Base-by-base conservation (phyloP, 2,888 invertebrate species). In the Dendrolimus pini region DNA sequence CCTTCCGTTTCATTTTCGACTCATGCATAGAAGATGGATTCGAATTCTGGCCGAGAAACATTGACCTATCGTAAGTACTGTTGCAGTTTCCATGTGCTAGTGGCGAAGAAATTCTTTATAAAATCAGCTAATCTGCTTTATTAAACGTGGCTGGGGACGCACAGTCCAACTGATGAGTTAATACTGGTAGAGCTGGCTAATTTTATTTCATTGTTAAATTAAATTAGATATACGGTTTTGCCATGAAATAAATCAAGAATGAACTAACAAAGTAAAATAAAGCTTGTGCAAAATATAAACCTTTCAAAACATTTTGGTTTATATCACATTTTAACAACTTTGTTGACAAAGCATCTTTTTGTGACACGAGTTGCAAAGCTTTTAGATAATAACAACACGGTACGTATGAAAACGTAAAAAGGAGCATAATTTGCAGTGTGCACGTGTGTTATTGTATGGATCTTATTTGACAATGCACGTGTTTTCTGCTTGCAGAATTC, bases 41-140 rank as follows among this genome's bases (percentile, higher is more conserved):
- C 30, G 9, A 9, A 13, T 54, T 14, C 13, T n/a, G 14, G n/a
- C 54, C 18, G 30, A 30, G 6, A 6, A 30, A 30, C 30, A 30
- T 30, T 30, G 30, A 30, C 30, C 30, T 30, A 30, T 30, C 30
- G 30, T 30, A 6, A 0, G 30, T 30, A 30, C 30, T 30, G 30
- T 30, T 18, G 30, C 30, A 30, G 6, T 30, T 30, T 30, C 30
- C 6, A 30, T 30, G 6, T 6, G 6, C 0, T 30, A 30, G 13
- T 41, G 54, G n/a, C 12, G 41, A 54, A 1, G 56, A 2, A 41
- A 53, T 53, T 56, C 53, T 53, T 13, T 41, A 56, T 56, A 56
- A 41, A 56, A 30, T 30, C 30, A 3, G 30, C 30, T 30, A 6
- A 30, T 30, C 30, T 6, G 30, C 30, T 30, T 30, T 3, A 6